Evolutionary conservation across 2,888 invertebrate species (phyloP), one percentile per base, ranked within the genome.

Genomic region (Himalopsyche anomala): DNA sequence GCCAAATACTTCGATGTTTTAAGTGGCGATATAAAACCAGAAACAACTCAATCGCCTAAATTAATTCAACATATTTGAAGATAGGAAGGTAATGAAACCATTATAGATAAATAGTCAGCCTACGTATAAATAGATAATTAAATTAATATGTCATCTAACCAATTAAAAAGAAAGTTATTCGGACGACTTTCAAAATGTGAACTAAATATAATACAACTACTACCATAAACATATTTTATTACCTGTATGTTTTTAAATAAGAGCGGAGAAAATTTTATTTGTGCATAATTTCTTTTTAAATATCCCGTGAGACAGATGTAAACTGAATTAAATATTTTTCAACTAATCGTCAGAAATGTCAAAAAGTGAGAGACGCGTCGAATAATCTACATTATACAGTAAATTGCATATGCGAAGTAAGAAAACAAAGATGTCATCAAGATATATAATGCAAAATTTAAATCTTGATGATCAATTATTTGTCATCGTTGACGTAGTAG

Each of bases 161-260:
- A 74, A 74, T 74, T 74, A 38, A 28, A 9, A 74, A 74, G 38
- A 74, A 74, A 74, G 74, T 38, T 38, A 38, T 74, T 74, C 74
- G 38, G 74, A 74, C 36, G n/a, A 36, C 74, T 74, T 74, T 74
- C 74, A 38, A 74, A 74, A 38, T 12, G 12, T 74, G 28, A 74
- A 36, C 11, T 38, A 74, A 38, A 4, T 69, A 11, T 28, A 36
- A 38, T 74, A 74, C 11, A 74, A 38, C 28, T 74, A 12, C 12
- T 38, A 38, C 38, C 1, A 36, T 74, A 74, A 74, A 74, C 38
- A 74, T 36, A 74, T 74, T 74, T 36, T 74, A 38, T 74, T 74
- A 15, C 74, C 15, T 9, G 28, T 36, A 15, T 28, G 36, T 36
- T 36, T 74, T 74, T 36, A 15, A 74, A 69, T 69, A 69, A 28